Evolutionary conservation across 2,888 invertebrate genomes (phyloP).

Genomic region (Xanthia togata): DNA sequence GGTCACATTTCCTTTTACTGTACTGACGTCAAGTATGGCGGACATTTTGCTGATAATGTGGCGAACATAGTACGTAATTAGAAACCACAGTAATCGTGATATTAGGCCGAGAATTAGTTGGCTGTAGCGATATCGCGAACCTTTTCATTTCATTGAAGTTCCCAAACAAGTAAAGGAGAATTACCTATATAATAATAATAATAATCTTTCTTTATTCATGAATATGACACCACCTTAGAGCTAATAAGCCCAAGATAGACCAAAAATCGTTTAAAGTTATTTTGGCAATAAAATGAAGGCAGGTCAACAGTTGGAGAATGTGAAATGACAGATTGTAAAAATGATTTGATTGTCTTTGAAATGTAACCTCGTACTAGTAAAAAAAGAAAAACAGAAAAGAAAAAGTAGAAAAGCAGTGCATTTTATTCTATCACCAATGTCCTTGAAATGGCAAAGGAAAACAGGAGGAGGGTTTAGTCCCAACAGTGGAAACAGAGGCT

Average conservation of each 20-base stretch:
- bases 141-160: background rate
- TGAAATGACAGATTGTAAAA: no score
- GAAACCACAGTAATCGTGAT: conserved; percentile 73
- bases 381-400: no score
- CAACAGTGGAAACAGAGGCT: background rate
- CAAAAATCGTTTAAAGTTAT: no score
- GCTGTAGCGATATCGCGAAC: conserved; percentile 46
- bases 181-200: background rate
- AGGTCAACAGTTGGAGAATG: no score
- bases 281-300: no score
- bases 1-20: conserved; percentile 1
- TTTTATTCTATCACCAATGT: background rate
- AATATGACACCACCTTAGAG: no score
- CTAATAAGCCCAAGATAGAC: no score
- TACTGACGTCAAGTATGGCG: conserved; percentile 4
- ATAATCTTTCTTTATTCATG: no score
- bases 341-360: no score
- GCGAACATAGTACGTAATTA: conserved; percentile 74
- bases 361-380: no score
- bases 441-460: background rate
- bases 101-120: conserved; percentile 30
- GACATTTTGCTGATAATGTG: conserved; percentile 64
- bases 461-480: background rate
- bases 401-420: background rate
- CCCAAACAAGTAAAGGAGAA: background rate